Conservation (phyloP, 2,797 vertebrate genomes). For the Halcyon smyrnensis region DNA sequence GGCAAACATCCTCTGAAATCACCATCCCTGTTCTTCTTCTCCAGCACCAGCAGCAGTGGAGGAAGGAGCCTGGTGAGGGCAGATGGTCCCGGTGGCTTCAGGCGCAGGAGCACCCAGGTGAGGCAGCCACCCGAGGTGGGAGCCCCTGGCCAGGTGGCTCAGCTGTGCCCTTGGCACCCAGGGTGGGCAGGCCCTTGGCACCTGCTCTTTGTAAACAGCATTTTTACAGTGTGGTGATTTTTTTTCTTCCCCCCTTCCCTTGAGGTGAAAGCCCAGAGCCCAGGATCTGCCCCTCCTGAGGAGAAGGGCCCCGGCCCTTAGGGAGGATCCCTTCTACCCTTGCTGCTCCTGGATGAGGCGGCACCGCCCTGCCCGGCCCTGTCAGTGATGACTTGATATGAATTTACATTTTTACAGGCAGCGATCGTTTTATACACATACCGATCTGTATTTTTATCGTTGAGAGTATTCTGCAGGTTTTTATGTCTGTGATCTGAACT, state of each 20-base stretch:
- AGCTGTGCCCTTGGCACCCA: too few relatives aligned
- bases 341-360: rapidly evolving
- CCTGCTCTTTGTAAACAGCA: rapidly evolving
- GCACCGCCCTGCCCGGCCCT: not conserved
- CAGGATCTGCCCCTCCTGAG: rapidly evolving
- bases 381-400: not conserved
- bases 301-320: not conserved
- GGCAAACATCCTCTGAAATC: not conserved
- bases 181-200: too few relatives aligned
- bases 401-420: slow-evolving; percentile 51
- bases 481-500: not conserved
- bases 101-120: slow-evolving; percentile 65
- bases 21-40: not conserved
- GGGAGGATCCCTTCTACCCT: rapidly evolving
- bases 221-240: not conserved
- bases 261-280: slow-evolving; percentile 22
- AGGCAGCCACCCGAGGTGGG: not conserved
- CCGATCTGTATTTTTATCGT: slow-evolving; percentile 1
- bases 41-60: not conserved
- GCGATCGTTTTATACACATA: slow-evolving; percentile 10
- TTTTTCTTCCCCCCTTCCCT: not conserved
- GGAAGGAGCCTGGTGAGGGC: not conserved
- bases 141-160: too few relatives aligned
- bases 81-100: not conserved
- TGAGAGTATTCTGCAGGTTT: not conserved